Conservation (phyloP, 2,797 vertebrate genomes). For the Rhodeus uyekii region DNA sequence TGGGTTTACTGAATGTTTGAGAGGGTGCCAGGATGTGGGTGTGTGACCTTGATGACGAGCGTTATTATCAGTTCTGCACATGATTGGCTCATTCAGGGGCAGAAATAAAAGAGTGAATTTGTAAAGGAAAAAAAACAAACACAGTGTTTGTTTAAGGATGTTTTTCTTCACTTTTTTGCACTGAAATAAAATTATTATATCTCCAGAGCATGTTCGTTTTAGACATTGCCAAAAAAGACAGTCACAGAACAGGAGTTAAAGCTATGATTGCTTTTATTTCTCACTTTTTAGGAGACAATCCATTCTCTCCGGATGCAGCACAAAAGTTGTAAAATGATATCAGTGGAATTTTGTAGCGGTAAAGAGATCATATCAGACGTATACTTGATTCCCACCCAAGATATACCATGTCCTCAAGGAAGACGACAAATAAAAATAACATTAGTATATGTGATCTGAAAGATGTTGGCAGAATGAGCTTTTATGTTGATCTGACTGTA, state of each 20-base stretch:
- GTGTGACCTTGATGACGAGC: conserved; percentile 37
- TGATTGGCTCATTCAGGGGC: conserved; percentile 27
- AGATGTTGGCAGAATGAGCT: conserved; percentile 3
- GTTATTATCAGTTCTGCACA: conserved; percentile 23
- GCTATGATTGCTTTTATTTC: conserved; percentile 45
- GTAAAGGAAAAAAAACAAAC: background rate
- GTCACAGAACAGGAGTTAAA: background rate
- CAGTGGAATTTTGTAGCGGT: conserved; percentile 10
- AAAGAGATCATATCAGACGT: conserved; percentile 13
- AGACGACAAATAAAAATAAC: conserved; percentile 14
- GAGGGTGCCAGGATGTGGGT: conserved; percentile 36
- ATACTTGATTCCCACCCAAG: background rate
- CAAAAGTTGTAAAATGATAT: conserved; percentile 23
- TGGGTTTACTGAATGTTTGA: conserved; percentile 21
- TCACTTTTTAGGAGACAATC: conserved; percentile 30
- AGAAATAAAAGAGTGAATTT: conserved; percentile 26
- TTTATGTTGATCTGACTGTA: conserved; percentile 1
- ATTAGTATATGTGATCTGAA: conserved; percentile 1
- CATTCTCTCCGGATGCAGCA: conserved; percentile 31
- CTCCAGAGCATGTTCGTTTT: background rate
- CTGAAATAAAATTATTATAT: background rate
- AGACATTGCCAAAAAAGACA: conserved; percentile 19
- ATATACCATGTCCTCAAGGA: conserved; percentile 29
- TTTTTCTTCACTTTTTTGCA: background rate
- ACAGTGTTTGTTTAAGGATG: background rate